Conservation (phyloP, 2,888 invertebrate genomes). For the Tipula confusa region DNA sequence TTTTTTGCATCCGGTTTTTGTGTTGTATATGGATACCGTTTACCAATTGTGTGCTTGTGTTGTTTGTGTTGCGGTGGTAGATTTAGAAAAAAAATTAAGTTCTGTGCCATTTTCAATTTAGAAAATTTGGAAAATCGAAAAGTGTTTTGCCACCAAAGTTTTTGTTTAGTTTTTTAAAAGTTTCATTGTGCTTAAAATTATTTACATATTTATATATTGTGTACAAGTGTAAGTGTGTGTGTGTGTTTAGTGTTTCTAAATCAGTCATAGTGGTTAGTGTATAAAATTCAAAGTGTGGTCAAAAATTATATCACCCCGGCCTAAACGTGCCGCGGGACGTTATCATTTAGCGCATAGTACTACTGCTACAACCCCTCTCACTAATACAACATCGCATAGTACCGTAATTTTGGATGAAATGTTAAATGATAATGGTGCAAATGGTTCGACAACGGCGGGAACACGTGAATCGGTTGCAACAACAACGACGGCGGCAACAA, state of each 20-base stretch:
- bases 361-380: no score
- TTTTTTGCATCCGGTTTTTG: not conserved
- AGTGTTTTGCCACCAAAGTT: not conserved
- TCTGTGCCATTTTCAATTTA: not conserved
- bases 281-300: slow-evolving; percentile 47
- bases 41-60: not conserved
- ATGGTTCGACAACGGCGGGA: not conserved
- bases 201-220: not conserved
- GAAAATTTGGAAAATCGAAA: not conserved
- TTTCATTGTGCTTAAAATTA: not conserved
- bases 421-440: not conserved
- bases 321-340: slow-evolving; percentile 50
- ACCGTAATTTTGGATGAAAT: slow-evolving; percentile 35
- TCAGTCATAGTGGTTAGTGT: not conserved
- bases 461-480: slow-evolving; percentile 31
- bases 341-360: slow-evolving; percentile 42
- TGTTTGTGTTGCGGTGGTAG: not conserved
- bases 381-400: no score
- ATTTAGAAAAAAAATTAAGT: not conserved
- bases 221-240: not conserved
- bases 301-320: slow-evolving; percentile 49
- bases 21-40: not conserved
- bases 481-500: not conserved
- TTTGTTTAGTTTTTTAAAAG: not conserved
- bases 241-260: not conserved